Evolutionary conservation across 2,888 invertebrate genomes (phyloP).

Genomic region (Drosophila stalkeri): DNA sequence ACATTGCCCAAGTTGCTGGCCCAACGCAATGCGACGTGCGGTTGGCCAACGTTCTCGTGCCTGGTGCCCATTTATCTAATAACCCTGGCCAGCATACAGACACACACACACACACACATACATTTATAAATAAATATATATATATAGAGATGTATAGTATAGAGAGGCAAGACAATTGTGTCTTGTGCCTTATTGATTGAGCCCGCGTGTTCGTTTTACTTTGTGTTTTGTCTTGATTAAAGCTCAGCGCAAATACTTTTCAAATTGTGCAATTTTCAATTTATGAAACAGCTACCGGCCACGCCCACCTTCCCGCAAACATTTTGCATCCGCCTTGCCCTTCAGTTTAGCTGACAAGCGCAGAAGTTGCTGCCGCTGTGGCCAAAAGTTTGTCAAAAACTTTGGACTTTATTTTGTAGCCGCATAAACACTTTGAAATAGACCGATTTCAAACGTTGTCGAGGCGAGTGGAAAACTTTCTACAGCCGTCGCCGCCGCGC

Average conservation of each 20-base stretch:
- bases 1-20: slow-evolving; percentile 66
- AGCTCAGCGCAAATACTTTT: slow-evolving; percentile 40
- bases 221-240: slow-evolving; percentile 54
- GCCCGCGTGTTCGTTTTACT: slow-evolving; percentile 14
- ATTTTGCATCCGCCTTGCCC: background rate
- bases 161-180: slow-evolving; percentile 47
- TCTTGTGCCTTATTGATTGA: slow-evolving; percentile 66
- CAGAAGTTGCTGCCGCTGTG: slow-evolving; percentile 65
- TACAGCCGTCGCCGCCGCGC: background rate
- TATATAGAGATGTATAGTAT: background rate
- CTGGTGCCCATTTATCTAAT: slow-evolving; percentile 72
- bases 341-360: slow-evolving; percentile 56
- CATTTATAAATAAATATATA: background rate
- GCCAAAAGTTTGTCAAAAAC: slow-evolving; percentile 73
- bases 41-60: slow-evolving; percentile 59
- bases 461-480: slow-evolving; percentile 58
- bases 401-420: slow-evolving; percentile 74
- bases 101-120: slow-evolving; percentile 19
- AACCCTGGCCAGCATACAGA: slow-evolving; percentile 58
- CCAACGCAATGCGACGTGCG: slow-evolving; percentile 54
- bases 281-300: slow-evolving; percentile 55
- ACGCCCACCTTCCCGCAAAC: background rate
- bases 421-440: slow-evolving; percentile 80
- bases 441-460: slow-evolving; percentile 59
- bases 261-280: slow-evolving; percentile 71